A percentile compares a stretch with the other conserved stretches of the same genome.
Conservation (phyloP, 2,113 vertebrate species). For the Eleginops maclovinus region DNA sequence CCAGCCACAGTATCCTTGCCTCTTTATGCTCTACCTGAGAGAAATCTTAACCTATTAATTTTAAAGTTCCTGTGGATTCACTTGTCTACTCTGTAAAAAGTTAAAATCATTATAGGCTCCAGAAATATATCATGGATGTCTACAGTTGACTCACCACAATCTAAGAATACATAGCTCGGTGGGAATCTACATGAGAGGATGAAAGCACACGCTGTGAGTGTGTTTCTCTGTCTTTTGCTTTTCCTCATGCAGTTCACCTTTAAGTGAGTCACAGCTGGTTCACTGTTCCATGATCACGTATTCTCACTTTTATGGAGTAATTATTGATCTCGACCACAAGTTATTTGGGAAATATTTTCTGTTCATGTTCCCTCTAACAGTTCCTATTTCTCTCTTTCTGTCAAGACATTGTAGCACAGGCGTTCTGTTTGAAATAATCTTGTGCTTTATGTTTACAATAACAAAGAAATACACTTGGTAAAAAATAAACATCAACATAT, state of each 20-base stretch:
- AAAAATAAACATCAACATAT: not conserved
- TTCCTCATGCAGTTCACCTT: not conserved
- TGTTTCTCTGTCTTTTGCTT: not conserved
- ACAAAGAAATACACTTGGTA: not conserved
- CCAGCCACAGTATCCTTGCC: not conserved
- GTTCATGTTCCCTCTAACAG: not conserved
- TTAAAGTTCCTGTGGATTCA: constrained; percentile 15
- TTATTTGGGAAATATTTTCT: constrained; percentile 8
- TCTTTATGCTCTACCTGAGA: constrained; percentile 21
- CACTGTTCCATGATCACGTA: not conserved
- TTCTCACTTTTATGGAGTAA: constrained; percentile 21
- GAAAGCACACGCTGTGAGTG: constrained; percentile 12
- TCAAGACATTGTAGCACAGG: not conserved
- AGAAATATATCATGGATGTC: constrained; percentile 56
- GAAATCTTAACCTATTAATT: constrained; percentile 32
- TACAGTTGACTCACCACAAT: constrained; percentile 59
- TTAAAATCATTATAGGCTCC: constrained; percentile 55
- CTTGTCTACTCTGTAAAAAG: constrained; percentile 13
- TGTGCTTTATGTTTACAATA: not conserved
- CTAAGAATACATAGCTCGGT: constrained; percentile 60
- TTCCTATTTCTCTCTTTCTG: not conserved
- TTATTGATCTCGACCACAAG: not conserved
- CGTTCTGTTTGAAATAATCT: not conserved
- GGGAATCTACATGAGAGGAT: constrained; percentile 40
- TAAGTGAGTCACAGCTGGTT: constrained; percentile 28